These are phyloP conservation scores for Argyrosomus regius DNA, from an alignment of 2,797 vertebrate genomes.

Conservation along the genomic window DNA sequence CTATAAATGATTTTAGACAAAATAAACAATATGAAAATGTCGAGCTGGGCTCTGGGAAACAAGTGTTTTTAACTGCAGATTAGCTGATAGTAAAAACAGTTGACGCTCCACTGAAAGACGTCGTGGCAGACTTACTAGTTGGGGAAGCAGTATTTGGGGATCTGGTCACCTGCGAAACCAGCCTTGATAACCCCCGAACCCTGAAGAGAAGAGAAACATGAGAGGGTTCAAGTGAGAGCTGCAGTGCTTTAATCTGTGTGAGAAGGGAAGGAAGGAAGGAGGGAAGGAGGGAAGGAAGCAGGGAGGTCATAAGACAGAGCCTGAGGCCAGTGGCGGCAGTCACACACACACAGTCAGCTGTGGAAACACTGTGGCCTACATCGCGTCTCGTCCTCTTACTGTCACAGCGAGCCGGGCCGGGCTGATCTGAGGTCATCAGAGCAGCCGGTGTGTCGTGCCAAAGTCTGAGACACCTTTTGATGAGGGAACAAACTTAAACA, in stretches of 20 bases:
- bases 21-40: not conserved
- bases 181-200: conserved; percentile 93
- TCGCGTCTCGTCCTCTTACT: not conserved
- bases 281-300: conserved; percentile 5
- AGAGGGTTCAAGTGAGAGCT: not conserved
- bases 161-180: conserved; percentile 94
- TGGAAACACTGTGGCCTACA: conserved; percentile 1
- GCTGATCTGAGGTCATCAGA: too few relatives aligned
- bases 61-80: not conserved
- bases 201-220: conserved; percentile 67
- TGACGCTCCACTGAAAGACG: not conserved
- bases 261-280: not conserved
- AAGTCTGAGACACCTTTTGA: not conserved
- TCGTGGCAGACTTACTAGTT: conserved; percentile 88
- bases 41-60: not conserved
- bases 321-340: conserved; percentile 56
- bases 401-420: too few relatives aligned
- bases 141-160: conserved; percentile 94
- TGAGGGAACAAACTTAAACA: not conserved
- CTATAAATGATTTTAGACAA: not conserved
- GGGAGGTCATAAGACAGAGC: conserved; percentile 79
- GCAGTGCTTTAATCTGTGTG: not conserved
- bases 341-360: conserved; percentile 29
- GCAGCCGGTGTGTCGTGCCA: too few relatives aligned
- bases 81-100: not conserved